Conservation (phyloP, 2,797 vertebrate genomes). For the Gorsachius magnificus region DNA sequence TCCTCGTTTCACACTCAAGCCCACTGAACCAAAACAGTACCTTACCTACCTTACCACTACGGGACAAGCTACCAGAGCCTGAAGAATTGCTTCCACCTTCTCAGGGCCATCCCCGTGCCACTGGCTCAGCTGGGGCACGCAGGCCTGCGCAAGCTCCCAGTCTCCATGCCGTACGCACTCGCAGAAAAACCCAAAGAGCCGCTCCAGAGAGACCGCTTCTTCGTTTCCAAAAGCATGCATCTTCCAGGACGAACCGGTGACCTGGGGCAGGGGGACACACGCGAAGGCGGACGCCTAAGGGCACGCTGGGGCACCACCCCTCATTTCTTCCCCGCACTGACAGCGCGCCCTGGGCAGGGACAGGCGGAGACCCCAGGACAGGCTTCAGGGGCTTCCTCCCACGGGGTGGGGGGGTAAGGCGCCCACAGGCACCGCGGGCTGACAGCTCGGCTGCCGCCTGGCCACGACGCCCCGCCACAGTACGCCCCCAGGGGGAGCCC, state of each 20-base stretch:
- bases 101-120: slow-evolving; percentile 64
- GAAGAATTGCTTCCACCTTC: slow-evolving; percentile 80
- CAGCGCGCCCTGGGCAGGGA: too few relatives aligned
- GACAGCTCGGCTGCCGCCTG: neutral
- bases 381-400: neutral
- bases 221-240: slow-evolving; percentile 88
- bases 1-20: neutral
- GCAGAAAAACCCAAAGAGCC: slow-evolving; percentile 87
- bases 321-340: neutral
- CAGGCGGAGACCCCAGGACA: too few relatives aligned
- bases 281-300: neutral
- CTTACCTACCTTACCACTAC: slow-evolving; percentile 77
- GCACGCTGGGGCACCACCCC: neutral
- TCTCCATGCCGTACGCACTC: slow-evolving; percentile 83
- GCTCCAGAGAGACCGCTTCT: slow-evolving; percentile 81
- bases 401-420: neutral
- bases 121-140: slow-evolving; percentile 84
- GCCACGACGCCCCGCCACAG: neutral
- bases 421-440: neutral
- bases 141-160: slow-evolving; percentile 91
- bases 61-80: slow-evolving; percentile 83
- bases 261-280: neutral
- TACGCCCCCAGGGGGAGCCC: neutral
- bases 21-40: neutral
- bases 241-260: neutral